Evolutionary conservation across 1,140 invertebrate species (phyloP).

Genomic region (Formica selysi): DNA sequence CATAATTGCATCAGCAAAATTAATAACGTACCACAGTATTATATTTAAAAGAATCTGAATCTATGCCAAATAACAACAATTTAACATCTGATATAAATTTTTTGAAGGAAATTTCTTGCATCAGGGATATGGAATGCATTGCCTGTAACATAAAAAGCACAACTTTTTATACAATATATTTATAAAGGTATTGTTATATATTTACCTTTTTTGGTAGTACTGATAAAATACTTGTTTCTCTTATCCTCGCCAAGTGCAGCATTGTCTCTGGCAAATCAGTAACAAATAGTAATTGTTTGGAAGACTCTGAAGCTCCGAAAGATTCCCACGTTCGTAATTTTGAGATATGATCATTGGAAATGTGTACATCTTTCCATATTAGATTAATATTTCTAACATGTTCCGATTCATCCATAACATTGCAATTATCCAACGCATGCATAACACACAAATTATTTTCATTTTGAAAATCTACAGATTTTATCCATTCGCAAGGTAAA

Average conservation of each 20-base stretch:
- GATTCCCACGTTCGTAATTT: constrained; percentile 82
- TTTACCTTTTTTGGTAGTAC: constrained; percentile 71
- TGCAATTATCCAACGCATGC: constrained; percentile 52
- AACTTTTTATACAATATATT: constrained; percentile 41
- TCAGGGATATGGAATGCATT: constrained; percentile 62
- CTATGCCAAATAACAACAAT: constrained; percentile 84
- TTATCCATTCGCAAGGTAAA: constrained; percentile 26
- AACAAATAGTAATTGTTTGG: constrained; percentile 78
- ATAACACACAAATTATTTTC: constrained; percentile 43
- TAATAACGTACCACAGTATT: constrained; percentile 70
- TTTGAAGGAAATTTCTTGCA: constrained; percentile 75
- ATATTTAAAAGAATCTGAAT: constrained; percentile 85
- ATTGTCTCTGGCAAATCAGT: constrained; percentile 78
- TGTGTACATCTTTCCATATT: constrained; percentile 18
- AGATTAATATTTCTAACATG: constrained; percentile 20
- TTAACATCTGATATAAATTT: constrained; percentile 84
- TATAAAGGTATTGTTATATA: background rate
- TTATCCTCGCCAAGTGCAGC: constrained; percentile 78
- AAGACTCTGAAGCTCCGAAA: constrained; percentile 75
- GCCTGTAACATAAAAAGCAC: constrained; percentile 48
- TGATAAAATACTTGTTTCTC: constrained; percentile 68
- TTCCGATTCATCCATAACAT: constrained; percentile 41
- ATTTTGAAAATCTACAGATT: constrained; percentile 22
- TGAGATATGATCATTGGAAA: constrained; percentile 2
- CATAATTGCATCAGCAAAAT: background rate